A percentile compares a stretch with the other conserved stretches of the same genome.
Conservation (phyloP, 2,113 vertebrate species). For the Petroica traversi region DNA sequence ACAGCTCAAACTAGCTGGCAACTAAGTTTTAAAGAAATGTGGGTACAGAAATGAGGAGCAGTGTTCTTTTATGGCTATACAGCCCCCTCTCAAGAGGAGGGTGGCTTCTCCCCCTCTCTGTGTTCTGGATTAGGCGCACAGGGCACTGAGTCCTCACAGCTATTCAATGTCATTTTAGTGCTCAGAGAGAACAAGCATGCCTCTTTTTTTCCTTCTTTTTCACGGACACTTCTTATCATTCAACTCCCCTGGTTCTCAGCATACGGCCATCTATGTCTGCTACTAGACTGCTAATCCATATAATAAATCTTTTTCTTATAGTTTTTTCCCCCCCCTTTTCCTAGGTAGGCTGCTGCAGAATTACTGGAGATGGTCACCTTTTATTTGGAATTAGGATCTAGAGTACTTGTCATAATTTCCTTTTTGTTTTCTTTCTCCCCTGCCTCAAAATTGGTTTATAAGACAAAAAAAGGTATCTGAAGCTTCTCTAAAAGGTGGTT, state of each 20-base stretch:
- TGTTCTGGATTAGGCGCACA: neutral
- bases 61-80: neutral
- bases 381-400: neutral
- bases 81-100: neutral
- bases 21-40: neutral
- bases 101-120: neutral
- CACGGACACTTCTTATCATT: neutral
- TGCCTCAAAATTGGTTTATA: neutral
- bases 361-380: neutral
- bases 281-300: neutral
- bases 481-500: neutral
- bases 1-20: neutral
- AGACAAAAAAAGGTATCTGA: neutral
- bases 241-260: neutral
- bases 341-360: neutral
- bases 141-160: neutral
- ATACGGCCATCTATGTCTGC: neutral
- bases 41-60: neutral
- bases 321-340: neutral
- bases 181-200: fast-evolving
- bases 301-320: neutral
- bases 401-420: neutral
- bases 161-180: neutral
- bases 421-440: neutral
- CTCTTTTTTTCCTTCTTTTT: neutral